phyloP scores from a whole-genome alignment of 2,797 vertebrate genomes.

The Melanitta fusca region DNA sequence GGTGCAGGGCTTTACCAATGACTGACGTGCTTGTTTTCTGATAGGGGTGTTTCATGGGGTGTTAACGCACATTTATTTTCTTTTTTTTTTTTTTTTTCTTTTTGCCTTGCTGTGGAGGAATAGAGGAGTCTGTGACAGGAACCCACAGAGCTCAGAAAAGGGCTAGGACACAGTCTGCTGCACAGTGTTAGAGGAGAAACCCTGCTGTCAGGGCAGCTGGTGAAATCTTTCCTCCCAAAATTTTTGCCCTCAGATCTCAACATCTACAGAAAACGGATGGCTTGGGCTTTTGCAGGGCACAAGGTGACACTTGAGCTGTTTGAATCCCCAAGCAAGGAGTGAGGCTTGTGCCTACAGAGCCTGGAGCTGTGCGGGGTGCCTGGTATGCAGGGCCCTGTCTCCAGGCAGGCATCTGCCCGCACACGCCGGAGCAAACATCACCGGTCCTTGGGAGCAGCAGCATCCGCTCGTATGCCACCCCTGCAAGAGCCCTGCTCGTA shows the following conservation, averaged over 20 bases:
- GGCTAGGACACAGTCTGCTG: neutral
- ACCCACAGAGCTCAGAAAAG: neutral
- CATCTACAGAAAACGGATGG: neutral
- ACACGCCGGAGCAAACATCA: rapidly evolving
- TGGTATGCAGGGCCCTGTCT: neutral
- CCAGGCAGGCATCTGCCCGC: neutral
- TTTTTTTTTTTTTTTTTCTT: too few relatives aligned
- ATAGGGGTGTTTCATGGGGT: neutral
- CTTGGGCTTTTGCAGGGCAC: neutral
- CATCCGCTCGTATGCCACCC: rapidly evolving
- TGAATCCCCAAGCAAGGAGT: neutral
- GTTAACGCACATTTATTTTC: neutral
- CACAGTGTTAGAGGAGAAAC: rapidly evolving
- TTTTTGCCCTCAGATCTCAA: neutral
- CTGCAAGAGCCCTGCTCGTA: neutral
- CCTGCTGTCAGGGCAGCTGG: rapidly evolving
- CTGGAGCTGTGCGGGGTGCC: neutral
- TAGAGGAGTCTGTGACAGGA: neutral
- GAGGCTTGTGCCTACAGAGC: neutral
- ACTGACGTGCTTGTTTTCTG: neutral
- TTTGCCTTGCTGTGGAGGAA: neutral
- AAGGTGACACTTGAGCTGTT: neutral
- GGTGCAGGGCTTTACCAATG: rapidly evolving
- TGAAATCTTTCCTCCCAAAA: neutral
- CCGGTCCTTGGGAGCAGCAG: neutral